Percentiles rank a stretch among this genome's conserved stretches.
These are phyloP conservation scores for Poeciliopsis gracilis DNA, from an alignment of 2,797 vertebrate genomes.

Conservation along the genomic window DNA sequence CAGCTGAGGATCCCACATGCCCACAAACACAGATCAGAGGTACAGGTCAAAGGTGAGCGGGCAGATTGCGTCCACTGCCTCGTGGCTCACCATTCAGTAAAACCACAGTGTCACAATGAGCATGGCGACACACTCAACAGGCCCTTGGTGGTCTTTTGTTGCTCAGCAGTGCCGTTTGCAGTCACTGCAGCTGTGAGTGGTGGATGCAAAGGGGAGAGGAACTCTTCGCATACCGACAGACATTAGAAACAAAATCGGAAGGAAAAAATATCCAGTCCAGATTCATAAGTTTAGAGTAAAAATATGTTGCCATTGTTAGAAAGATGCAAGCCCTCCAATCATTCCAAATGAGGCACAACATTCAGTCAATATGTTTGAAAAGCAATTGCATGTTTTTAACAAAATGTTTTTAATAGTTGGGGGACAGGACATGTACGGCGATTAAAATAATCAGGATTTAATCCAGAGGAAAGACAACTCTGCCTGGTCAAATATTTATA, in stretches of 20 bases:
- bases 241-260: not conserved
- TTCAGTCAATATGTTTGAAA: not conserved
- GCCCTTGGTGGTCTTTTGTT: slow-evolving; percentile 38
- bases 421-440: not conserved
- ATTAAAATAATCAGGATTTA: not conserved
- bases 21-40: slow-evolving; percentile 43
- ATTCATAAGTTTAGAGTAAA: not conserved
- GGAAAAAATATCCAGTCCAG: not conserved
- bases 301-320: not conserved
- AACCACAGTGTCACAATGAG: slow-evolving; percentile 59
- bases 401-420: not conserved
- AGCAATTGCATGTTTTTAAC: not conserved
- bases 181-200: slow-evolving; percentile 49
- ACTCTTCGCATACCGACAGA: slow-evolving; percentile 4
- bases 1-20: slow-evolving; percentile 52
- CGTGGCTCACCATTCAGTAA: slow-evolving; percentile 63
- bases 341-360: not conserved
- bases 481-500: not conserved
- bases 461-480: not conserved
- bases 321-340: not conserved
- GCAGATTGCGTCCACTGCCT: slow-evolving; percentile 50
- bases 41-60: slow-evolving; percentile 69
- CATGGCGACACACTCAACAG: slow-evolving; percentile 49
- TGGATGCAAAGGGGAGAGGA: slow-evolving; percentile 6
- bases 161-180: slow-evolving; percentile 44